Conservation (phyloP, 2,797 vertebrate species). For the Zonotrichia albicollis region DNA sequence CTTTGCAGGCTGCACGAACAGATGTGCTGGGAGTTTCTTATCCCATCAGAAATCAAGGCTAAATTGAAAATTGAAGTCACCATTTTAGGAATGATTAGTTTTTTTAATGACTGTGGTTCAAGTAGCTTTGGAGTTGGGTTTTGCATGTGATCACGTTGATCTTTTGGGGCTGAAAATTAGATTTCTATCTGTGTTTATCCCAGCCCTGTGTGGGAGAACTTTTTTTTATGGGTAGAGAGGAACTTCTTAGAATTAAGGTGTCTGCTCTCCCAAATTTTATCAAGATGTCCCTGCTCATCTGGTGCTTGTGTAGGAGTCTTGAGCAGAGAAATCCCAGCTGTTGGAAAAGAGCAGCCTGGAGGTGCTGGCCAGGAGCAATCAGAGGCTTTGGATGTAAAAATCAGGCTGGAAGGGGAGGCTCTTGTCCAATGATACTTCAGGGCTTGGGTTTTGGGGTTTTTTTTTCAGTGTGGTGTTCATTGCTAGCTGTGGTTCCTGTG, state of each 20-base stretch:
- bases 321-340: fast-evolving
- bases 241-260: neutral
- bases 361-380: fast-evolving
- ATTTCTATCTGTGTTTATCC: neutral
- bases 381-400: neutral
- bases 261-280: neutral
- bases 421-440: neutral
- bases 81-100: neutral
- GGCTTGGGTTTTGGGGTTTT: neutral
- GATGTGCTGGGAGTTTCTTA: constrained; percentile 53
- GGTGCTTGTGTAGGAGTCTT: neutral
- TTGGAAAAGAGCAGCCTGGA: neutral
- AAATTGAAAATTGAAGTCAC: constrained; percentile 42
- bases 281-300: neutral
- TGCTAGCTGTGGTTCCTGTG: neutral
- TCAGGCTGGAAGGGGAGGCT: neutral
- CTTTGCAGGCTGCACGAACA: neutral
- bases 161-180: neutral
- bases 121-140: neutral
- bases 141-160: neutral
- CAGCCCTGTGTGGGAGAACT: neutral
- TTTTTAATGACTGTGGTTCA: neutral
- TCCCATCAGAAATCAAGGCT: constrained; percentile 41
- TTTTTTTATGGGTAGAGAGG: neutral
- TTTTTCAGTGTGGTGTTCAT: fast-evolving